A percentile compares a stretch with the other conserved stretches of the same genome.
Evolutionary conservation across 2,113 vertebrate genomes (phyloP).

Genomic region (Seriola rivoliana): DNA sequence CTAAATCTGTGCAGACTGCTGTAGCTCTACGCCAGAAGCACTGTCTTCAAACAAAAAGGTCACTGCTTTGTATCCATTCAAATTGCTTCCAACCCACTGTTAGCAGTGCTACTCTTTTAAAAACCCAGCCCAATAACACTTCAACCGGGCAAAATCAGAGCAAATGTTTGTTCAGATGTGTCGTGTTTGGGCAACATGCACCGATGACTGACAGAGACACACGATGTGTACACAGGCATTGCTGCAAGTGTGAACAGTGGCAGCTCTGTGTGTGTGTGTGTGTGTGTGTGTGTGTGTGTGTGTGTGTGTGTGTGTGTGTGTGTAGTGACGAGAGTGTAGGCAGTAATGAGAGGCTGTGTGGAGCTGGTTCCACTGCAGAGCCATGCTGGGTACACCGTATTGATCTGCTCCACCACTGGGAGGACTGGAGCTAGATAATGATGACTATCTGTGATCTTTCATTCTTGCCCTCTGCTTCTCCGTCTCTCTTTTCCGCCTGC

Average conservation of each 20-base stretch:
- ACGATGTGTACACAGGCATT: conserved; percentile 27
- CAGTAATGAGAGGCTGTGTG: conserved; percentile 71
- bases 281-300: conserved; percentile 16
- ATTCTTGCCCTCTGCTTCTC: conserved; percentile 51
- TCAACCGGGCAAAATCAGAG: conserved; percentile 36
- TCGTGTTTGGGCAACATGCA: conserved; percentile 25
- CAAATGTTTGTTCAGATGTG: conserved; percentile 46
- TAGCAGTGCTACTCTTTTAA: not conserved
- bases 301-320: conserved; percentile 34
- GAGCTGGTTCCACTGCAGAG: conserved; percentile 62
- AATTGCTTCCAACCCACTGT: not conserved
- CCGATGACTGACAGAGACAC: conserved; percentile 5
- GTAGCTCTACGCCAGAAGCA: not conserved
- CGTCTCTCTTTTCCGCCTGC: conserved; percentile 38
- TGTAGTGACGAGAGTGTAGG: conserved; percentile 55
- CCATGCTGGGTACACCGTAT: conserved; percentile 69
- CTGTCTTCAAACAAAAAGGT: conserved; percentile 3
- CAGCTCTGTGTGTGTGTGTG: not conserved
- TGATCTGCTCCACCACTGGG: conserved; percentile 74
- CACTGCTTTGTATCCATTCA: not conserved
- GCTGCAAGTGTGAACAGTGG: conserved; percentile 18
- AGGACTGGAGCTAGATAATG: conserved; percentile 74
- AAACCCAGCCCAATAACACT: not conserved
- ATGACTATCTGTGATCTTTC: conserved; percentile 72
- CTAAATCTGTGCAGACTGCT: not conserved